A percentile compares a stretch with the other conserved stretches of the same genome.
Evolutionary conservation across 1,140 invertebrate genomes (phyloP).

Genomic region (Mizuhopecten yessoensis): DNA sequence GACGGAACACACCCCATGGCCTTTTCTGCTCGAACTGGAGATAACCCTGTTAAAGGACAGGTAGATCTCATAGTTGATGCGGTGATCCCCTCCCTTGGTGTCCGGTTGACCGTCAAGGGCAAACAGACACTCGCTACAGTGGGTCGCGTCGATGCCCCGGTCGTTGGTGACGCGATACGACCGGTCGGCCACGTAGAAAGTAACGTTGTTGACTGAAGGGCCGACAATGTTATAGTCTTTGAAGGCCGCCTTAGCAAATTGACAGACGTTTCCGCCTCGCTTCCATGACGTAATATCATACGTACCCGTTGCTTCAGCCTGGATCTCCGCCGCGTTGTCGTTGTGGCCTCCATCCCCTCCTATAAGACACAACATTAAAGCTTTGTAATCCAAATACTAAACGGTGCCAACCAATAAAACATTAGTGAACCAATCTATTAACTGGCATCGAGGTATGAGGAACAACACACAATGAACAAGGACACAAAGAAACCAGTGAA

Average conservation of each 20-base stretch:
- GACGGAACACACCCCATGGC: neutral
- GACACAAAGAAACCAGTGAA: too few relatives aligned
- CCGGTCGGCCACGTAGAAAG: slow-evolving; percentile 1
- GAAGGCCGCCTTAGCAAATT: neutral
- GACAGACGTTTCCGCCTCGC: neutral
- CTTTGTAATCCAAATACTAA: too few relatives aligned
- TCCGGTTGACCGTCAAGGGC: neutral
- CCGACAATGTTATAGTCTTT: neutral
- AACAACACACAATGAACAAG: too few relatives aligned
- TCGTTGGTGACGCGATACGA: neutral
- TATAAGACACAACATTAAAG: neutral
- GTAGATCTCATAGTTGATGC: neutral
- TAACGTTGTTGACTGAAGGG: neutral
- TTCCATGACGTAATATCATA: neutral
- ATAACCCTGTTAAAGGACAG: slow-evolving; percentile 4
- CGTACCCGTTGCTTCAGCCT: neutral
- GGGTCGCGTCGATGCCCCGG: neutral
- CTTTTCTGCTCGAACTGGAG: neutral
- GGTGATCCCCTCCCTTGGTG: neutral
- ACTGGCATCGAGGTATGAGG: too few relatives aligned
- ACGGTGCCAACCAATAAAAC: too few relatives aligned
- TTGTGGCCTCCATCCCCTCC: neutral
- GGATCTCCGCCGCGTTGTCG: neutral
- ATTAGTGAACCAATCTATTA: too few relatives aligned
- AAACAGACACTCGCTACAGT: neutral